Conservation (phyloP, 2,113 vertebrate species). For the Tor tambroides region DNA sequence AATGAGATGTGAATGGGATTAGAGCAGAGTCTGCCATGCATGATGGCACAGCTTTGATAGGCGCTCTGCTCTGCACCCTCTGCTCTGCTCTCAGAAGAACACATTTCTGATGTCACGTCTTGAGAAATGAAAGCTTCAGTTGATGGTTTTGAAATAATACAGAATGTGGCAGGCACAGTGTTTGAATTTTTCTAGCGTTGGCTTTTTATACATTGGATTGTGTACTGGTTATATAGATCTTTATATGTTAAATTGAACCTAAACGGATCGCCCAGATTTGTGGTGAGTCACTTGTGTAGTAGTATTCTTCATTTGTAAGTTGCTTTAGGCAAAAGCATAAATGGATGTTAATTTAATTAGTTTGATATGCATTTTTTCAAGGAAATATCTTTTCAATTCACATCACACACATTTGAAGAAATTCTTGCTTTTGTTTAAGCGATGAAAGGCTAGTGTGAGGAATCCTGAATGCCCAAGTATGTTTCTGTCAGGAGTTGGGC, state of each 20-base stretch:
- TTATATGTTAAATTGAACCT: neutral
- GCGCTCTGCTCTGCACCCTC: neutral
- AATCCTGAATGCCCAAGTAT: neutral
- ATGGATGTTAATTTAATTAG: neutral
- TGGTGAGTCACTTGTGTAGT: neutral
- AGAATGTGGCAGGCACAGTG: neutral
- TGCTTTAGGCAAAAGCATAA: conserved; percentile 6
- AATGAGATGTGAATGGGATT: conserved; percentile 55
- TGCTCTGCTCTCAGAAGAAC: conserved; percentile 45
- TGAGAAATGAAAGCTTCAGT: conserved; percentile 31
- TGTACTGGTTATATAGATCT: neutral
- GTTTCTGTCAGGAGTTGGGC: conserved; percentile 19
- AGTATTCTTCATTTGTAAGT: neutral
- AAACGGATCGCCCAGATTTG: neutral
- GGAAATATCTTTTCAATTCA: neutral
- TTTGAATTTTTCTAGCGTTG: conserved; percentile 5
- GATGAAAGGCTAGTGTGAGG: neutral
- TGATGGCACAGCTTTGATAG: conserved; percentile 53
- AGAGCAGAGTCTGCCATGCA: conserved; percentile 48
- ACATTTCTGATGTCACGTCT: conserved; percentile 43
- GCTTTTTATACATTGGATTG: neutral
- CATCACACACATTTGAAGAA: neutral
- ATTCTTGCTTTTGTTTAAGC: neutral
- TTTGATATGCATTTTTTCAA: neutral
- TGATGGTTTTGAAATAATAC: conserved; percentile 22